Conservation (phyloP, 2,113 vertebrate species). For the human region GRCh38 chr22:23236001-23236500, state of each 20-base stretch:
- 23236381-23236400: not conserved
- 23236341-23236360: not conserved
- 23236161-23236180: no score
- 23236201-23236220: not conserved
- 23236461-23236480: not conserved
- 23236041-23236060: not conserved
- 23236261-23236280: not conserved
- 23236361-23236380: not conserved
- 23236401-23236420: not conserved
- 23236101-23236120: not conserved
- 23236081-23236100: no score
- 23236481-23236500: no score
- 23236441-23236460: not conserved
- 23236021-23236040: not conserved
- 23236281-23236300: not conserved
- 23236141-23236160: not conserved
- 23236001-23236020: not conserved
- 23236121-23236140: not conserved
- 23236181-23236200: not conserved
- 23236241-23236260: not conserved
- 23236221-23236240: not conserved
- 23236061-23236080: not conserved
- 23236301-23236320: no score
- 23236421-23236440: not conserved
- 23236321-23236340: not conserved